Conservation (phyloP, 1,140 invertebrate genomes). For the Musca vetustissima region DNA sequence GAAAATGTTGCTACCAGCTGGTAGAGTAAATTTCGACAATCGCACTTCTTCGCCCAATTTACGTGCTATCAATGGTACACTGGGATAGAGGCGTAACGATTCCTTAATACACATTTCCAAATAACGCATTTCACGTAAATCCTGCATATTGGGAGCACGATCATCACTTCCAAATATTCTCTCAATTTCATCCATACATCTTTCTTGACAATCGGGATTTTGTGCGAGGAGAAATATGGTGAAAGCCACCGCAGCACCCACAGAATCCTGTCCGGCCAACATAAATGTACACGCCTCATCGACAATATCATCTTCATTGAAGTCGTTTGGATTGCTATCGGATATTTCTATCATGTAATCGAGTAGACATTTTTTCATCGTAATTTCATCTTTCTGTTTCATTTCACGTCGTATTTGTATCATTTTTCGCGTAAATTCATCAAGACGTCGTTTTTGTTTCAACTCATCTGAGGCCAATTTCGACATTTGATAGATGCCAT, state of each 20-base stretch:
- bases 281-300: constrained; percentile 75
- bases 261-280: constrained; percentile 79
- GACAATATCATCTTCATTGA: constrained; percentile 70
- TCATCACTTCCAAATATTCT: constrained; percentile 59
- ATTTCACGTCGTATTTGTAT: constrained; percentile 50
- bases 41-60: constrained; percentile 61
- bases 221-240: constrained; percentile 63
- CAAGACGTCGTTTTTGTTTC: constrained; percentile 62
- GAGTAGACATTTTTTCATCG: constrained; percentile 50
- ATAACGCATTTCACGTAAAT: constrained; percentile 64
- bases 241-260: constrained; percentile 64
- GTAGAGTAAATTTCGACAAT: constrained; percentile 54
- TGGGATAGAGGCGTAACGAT: constrained; percentile 66
- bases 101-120: constrained; percentile 72
- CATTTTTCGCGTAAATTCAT: constrained; percentile 62
- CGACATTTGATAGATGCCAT: constrained; percentile 65
- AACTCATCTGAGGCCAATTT: constrained; percentile 61
- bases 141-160: constrained; percentile 59
- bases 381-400: constrained; percentile 30
- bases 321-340: constrained; percentile 57
- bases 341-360: constrained; percentile 71
- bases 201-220: constrained; percentile 65
- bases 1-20: constrained; percentile 54
- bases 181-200: constrained; percentile 63
- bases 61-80: constrained; percentile 67